Conservation (phyloP, 2,888 invertebrate genomes). For the Seladonia tumulorum region DNA sequence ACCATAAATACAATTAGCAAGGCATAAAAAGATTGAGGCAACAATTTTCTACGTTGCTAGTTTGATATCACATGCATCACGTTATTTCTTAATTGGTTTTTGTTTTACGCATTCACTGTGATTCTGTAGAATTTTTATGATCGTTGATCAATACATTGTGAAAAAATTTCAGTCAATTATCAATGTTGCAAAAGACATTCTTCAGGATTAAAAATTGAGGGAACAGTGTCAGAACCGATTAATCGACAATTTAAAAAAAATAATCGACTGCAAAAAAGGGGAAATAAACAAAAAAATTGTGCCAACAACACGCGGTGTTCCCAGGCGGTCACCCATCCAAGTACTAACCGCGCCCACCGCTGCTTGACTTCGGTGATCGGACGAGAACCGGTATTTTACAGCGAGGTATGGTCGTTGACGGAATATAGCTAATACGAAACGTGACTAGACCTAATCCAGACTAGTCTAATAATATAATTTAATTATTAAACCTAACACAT, state of each 20-base stretch:
- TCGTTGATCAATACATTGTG: neutral
- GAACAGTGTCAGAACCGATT: neutral
- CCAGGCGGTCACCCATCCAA: conserved; percentile 3
- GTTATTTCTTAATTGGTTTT: neutral
- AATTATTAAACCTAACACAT: neutral
- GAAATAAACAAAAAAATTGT: neutral
- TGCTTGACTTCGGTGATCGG: conserved; percentile 28
- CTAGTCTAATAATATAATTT: neutral
- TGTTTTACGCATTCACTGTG: neutral
- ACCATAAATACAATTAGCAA: neutral
- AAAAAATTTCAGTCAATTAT: neutral
- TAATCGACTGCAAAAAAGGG: no score
- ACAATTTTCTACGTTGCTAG: neutral
- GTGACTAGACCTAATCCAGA: neutral
- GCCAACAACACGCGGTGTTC: conserved; percentile 17
- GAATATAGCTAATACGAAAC: accelerated
- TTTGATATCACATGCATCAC: neutral
- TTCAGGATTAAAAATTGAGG: neutral
- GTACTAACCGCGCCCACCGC: conserved; percentile 2
- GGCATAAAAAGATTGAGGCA: neutral
- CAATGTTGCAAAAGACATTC: neutral
- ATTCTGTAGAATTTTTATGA: neutral
- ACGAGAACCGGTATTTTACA: conserved; percentile 4
- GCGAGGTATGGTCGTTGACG: neutral
- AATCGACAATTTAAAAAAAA: neutral